phyloP scores from a whole-genome alignment of 2,888 invertebrate species.

The Eupithecia abbreviata region DNA sequence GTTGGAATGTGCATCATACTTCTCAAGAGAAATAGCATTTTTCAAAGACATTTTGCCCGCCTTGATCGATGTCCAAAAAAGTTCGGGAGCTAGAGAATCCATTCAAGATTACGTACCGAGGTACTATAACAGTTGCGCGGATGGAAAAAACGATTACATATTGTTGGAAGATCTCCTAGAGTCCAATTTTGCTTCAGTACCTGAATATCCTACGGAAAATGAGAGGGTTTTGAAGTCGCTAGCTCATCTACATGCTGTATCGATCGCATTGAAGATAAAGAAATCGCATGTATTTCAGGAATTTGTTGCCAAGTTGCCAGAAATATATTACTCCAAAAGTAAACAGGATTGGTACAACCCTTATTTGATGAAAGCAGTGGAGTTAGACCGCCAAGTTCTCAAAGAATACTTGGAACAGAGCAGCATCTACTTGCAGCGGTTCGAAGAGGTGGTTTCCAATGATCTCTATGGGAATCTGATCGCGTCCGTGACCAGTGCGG shows the following conservation, averaged over 20 bases:
- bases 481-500: conserved; percentile 43
- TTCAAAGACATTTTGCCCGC: conserved; percentile 56
- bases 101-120: conserved; percentile 55
- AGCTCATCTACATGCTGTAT: conserved; percentile 66
- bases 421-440: conserved; percentile 59
- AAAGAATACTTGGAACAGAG: conserved; percentile 52
- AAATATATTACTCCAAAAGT: conserved; percentile 56
- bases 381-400: conserved; percentile 54
- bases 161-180: conserved; percentile 62
- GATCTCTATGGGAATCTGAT: conserved; percentile 57
- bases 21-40: conserved; percentile 58
- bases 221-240: conserved; percentile 56
- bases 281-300: conserved; percentile 53
- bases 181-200: conserved; percentile 47
- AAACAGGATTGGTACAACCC: conserved; percentile 57
- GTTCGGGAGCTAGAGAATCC: conserved; percentile 54
- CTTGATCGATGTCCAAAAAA: conserved; percentile 53
- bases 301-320: conserved; percentile 50
- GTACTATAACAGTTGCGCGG: conserved; percentile 55
- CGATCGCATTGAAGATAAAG: conserved; percentile 55
- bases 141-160: conserved; percentile 61
- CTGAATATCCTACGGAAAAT: conserved; percentile 45
- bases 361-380: conserved; percentile 55
- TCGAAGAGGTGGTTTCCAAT: conserved; percentile 48
- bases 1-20: conserved; percentile 51